Base-by-base conservation (phyloP, 1,140 invertebrate genomes). In the Leptinotarsa defecta region DNA sequence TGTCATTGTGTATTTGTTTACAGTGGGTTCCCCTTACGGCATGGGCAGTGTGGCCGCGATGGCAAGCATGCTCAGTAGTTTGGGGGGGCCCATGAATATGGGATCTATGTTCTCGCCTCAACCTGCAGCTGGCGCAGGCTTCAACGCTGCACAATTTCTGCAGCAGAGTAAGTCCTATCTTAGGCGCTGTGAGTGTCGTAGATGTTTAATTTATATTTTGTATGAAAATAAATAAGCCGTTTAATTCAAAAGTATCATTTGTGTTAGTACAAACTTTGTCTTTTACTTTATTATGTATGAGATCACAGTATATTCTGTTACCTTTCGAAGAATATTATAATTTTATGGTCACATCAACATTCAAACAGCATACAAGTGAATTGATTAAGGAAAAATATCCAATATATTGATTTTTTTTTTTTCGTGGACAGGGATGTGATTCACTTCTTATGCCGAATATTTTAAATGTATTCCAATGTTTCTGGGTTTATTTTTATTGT, bases 71-170 rank as follows among this genome's bases (percentile, higher is more conserved):
- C 80, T 85, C 74, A 85, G 81, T 76, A 82, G 81, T 72, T 73
- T 84, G 48, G 80, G 78, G n/a, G 80, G 78, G 22, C 82, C 83
- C 27, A 84, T 84, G 82, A 83, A 80, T 72, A 77, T 83, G 72
- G 82, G 82, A 65, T 81, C 78, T 62, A 82, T 84, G 77, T 81
- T 83, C 57, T 78, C 81, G 34, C 69, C 77, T 69, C 78, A 85
- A 24, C 83, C 86, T 15, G 87, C 87, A 4, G 76, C 80, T 61
- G 78, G 84, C 13, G 84, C 86, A 24, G 87, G 88, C 11, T 91
- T 89, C 82, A 92, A 90, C 86, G 88, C 92, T 82, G 91, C 91
- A 80, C 91, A 92, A 81, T 89, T 93, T 85, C 88, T 94, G 84
- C 92, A 93, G 84, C 92, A 93, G 87, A 92, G 91, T 93, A 90